These are phyloP conservation scores for Muscicapa striata DNA, from an alignment of 2,797 vertebrate species.

Conservation along the genomic window DNA sequence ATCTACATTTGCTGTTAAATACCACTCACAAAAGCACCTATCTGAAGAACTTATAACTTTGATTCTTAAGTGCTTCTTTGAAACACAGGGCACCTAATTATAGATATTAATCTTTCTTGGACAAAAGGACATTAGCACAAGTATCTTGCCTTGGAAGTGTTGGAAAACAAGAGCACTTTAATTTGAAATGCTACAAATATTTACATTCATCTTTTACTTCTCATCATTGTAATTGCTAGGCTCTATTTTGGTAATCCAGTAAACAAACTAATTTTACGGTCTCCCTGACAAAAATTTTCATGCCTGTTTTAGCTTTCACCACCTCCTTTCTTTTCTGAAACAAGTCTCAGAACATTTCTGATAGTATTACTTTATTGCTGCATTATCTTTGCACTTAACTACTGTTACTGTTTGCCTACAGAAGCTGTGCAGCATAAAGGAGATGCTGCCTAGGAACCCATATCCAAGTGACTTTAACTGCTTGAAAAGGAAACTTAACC, in stretches of 20 bases:
- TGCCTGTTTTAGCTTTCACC: background rate
- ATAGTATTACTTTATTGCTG: background rate
- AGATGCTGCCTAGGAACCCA: background rate
- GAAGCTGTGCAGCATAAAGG: background rate
- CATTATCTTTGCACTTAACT: background rate
- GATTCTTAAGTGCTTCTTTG: background rate
- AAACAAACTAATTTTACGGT: background rate
- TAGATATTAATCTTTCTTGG: too few relatives aligned
- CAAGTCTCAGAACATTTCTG: background rate
- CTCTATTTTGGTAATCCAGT: background rate
- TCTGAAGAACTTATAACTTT: background rate
- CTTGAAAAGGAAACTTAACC: background rate
- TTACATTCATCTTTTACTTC: background rate
- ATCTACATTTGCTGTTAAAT: background rate
- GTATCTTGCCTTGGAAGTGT: background rate
- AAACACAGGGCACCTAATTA: background rate
- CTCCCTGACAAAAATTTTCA: too few relatives aligned
- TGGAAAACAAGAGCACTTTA: background rate
- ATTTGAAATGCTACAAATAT: background rate
- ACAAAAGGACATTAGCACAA: background rate
- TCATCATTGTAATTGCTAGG: background rate
- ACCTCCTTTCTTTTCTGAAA: too few relatives aligned
- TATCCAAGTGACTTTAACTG: background rate
- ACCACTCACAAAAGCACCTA: background rate
- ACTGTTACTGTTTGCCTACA: background rate